These are phyloP conservation scores for pig (Sus scrofa) DNA, from an alignment of 2,113 vertebrate genomes.

Conservation along the genomic window T2T-Sscrofa CM000814.6:115435501-115436000, in stretches of 20 bases:
- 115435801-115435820: background rate
- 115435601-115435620: background rate
- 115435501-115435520: background rate
- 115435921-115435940: background rate
- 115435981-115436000: background rate
- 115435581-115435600: background rate
- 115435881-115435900: conserved; percentile 4
- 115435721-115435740: background rate
- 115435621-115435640: background rate
- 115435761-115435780: background rate
- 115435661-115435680: background rate
- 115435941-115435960: background rate
- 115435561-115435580: background rate
- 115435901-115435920: conserved; percentile 25
- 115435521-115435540: background rate
- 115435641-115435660: background rate
- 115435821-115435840: background rate
- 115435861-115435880: background rate
- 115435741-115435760: background rate
- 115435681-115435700: background rate
- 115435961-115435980: conserved; percentile 17
- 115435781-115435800: background rate
- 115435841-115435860: conserved; percentile 35
- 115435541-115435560: background rate
- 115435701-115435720: conserved; percentile 44